phyloP scores from a whole-genome alignment of 2,113 vertebrate species.

The Malaclemys terrapin region DNA sequence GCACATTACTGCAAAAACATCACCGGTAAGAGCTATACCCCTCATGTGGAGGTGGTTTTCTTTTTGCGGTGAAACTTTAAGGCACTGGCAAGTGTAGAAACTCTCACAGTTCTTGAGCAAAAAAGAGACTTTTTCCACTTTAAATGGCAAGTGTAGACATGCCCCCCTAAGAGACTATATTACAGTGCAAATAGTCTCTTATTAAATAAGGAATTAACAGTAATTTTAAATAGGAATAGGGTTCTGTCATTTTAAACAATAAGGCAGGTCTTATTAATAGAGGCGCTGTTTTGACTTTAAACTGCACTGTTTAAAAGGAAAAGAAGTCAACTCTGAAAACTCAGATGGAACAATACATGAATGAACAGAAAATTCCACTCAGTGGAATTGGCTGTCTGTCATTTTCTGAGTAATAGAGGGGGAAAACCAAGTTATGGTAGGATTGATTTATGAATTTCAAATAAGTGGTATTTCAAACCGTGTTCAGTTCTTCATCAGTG shows the following conservation, averaged over 20 bases:
- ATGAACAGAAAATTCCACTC: neutral
- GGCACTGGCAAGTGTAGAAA: too few species aligned
- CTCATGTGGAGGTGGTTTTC: too few species aligned
- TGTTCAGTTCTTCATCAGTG: slow-evolving; percentile 72
- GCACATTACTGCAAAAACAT: too few species aligned
- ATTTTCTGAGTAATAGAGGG: slow-evolving; percentile 66
- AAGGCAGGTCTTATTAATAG: neutral
- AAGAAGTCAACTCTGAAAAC: neutral
- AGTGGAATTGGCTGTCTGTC: slow-evolving; percentile 6
- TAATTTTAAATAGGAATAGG: accelerated
- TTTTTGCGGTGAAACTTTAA: too few species aligned
- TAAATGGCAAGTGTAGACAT: too few species aligned
- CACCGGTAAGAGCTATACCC: too few species aligned
- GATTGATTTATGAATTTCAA: slow-evolving; percentile 76
- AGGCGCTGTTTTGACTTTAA: neutral
- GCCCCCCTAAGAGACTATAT: neutral
- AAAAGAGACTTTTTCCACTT: too few species aligned
- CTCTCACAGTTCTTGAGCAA: too few species aligned
- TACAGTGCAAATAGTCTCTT: neutral
- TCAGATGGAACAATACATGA: neutral
- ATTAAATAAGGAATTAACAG: neutral
- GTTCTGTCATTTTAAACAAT: neutral
- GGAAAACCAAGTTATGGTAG: slow-evolving; percentile 19
- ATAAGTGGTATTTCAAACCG: slow-evolving; percentile 64
- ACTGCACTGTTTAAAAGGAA: neutral